These are phyloP conservation scores for Aporophyla lueneburgensis DNA, from an alignment of 2,888 invertebrate genomes.

Conservation along the genomic window DNA sequence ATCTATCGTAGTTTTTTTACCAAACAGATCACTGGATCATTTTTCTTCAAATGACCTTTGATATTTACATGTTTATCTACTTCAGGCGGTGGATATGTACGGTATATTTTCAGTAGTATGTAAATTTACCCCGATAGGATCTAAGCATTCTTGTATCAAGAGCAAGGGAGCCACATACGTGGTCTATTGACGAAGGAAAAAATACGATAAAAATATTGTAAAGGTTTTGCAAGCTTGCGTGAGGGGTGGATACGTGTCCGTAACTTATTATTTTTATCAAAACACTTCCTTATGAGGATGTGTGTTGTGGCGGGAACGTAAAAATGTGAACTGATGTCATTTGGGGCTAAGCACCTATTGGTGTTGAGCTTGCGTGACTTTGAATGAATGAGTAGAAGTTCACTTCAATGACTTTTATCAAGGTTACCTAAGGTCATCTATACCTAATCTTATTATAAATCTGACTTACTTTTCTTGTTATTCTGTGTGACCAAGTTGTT, in stretches of 20 bases:
- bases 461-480: no score
- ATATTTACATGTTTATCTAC: background rate
- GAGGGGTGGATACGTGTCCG: slow-evolving; percentile 52
- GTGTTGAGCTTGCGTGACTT: background rate
- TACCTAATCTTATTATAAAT: no score
- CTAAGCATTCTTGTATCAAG: slow-evolving; percentile 53
- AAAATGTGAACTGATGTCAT: slow-evolving; percentile 36
- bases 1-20: background rate
- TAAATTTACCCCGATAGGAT: slow-evolving; percentile 57
- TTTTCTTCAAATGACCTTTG: background rate
- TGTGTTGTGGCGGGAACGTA: slow-evolving; percentile 45
- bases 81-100: background rate
- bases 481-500: no score
- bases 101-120: slow-evolving; percentile 48
- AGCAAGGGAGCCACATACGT: slow-evolving; percentile 52
- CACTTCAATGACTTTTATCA: background rate
- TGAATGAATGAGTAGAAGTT: background rate
- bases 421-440: background rate
- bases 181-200: slow-evolving; percentile 62
- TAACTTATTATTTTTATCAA: slow-evolving; percentile 65
- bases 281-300: slow-evolving; percentile 62
- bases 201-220: slow-evolving; percentile 61
- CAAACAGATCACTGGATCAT: background rate
- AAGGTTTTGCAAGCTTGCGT: slow-evolving; percentile 57
- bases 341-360: background rate